A percentile compares a stretch with the other conserved stretches of the same genome.
These are phyloP conservation scores for Thrips palmi DNA, from an alignment of 1,140 invertebrate species.

Conservation along the genomic window DNA sequence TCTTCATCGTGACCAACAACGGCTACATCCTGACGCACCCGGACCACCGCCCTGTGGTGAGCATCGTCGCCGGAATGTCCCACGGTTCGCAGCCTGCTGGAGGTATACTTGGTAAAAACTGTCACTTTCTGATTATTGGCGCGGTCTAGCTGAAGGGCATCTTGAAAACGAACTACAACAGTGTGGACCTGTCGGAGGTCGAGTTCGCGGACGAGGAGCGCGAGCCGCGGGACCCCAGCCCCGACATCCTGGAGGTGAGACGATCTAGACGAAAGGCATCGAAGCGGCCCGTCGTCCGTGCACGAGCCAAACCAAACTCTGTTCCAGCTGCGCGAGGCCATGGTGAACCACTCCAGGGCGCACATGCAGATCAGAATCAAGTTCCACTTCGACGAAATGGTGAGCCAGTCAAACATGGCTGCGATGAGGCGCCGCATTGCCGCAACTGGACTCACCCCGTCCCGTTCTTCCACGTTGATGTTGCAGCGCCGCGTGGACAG, in stretches of 20 bases:
- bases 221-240: constrained; percentile 16
- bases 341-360: constrained; percentile 51
- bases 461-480: too few species aligned
- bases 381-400: constrained; percentile 63
- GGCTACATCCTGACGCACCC: constrained; percentile 78
- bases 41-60: constrained; percentile 51
- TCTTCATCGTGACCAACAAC: constrained; percentile 90
- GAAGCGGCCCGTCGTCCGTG: too few species aligned
- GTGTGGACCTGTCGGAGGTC: constrained; percentile 86
- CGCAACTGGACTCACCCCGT: not conserved
- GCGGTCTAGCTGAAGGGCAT: constrained; percentile 38
- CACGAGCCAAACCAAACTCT: too few species aligned
- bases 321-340: constrained; percentile 39
- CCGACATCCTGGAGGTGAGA: constrained; percentile 18
- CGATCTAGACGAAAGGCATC: too few species aligned
- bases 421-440: not conserved
- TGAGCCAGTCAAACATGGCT: constrained; percentile 19
- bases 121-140: constrained; percentile 4
- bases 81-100: not conserved
- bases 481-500: constrained; percentile 60
- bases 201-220: constrained; percentile 51
- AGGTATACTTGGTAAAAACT: not conserved
- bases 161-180: constrained; percentile 87
- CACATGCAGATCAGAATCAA: constrained; percentile 49
- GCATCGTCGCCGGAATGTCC: constrained; percentile 17